Conservation (phyloP, 2,797 vertebrate species). For the Acanthurus tractus region DNA sequence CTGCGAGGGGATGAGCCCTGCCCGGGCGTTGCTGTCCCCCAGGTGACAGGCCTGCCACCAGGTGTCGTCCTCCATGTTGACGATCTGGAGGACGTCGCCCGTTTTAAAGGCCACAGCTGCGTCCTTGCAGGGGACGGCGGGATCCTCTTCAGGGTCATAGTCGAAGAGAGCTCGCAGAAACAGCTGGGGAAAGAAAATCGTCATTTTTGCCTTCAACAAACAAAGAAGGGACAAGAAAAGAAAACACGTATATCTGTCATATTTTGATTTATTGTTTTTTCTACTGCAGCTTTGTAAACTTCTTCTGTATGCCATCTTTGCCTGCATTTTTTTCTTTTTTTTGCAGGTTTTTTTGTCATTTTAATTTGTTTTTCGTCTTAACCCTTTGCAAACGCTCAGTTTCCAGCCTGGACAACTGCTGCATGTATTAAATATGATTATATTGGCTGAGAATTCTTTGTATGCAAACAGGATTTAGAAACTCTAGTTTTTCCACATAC, state of each 20-base stretch:
- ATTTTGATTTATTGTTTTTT: background rate
- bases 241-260: no score
- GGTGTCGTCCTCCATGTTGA: slow-evolving; percentile 92
- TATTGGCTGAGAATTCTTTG: slow-evolving; percentile 14
- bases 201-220: background rate
- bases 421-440: slow-evolving; percentile 15
- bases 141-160: slow-evolving; percentile 91
- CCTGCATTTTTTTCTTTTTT: background rate
- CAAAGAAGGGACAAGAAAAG: slow-evolving; percentile 7
- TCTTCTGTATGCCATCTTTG: slow-evolving; percentile 2
- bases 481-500: slow-evolving; percentile 48
- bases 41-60: slow-evolving; percentile 95
- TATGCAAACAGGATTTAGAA: slow-evolving; percentile 21
- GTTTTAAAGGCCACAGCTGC: slow-evolving; percentile 91
- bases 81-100: slow-evolving; percentile 93
- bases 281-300: slow-evolving; percentile 19
- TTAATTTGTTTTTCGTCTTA: slow-evolving; percentile 61
- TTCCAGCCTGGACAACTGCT: slow-evolving; percentile 57
- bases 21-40: slow-evolving; percentile 84
- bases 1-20: slow-evolving; percentile 93
- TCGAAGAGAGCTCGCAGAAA: slow-evolving; percentile 93
- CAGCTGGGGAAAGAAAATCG: slow-evolving; percentile 83
- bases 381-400: slow-evolving; percentile 62
- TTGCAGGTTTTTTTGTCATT: slow-evolving; percentile 49
- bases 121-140: slow-evolving; percentile 92